phyloP scores from a whole-genome alignment of 2,888 invertebrate genomes.

The Antitype chi region DNA sequence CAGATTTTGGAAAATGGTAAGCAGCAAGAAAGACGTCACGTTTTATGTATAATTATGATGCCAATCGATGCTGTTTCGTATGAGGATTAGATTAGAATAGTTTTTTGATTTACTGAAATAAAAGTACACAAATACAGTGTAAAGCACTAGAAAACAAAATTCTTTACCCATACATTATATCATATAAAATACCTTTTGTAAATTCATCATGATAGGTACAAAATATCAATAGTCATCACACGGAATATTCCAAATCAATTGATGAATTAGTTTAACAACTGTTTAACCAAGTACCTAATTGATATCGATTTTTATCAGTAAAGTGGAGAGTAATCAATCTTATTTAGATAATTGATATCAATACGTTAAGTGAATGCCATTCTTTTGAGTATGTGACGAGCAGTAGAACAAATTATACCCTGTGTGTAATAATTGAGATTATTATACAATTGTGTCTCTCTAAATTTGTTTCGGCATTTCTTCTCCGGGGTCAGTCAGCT shows the following conservation, averaged over 20 bases:
- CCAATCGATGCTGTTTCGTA: not conserved
- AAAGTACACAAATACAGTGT: too few species aligned
- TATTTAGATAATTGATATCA: slow-evolving; percentile 31
- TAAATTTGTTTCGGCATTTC: too few species aligned
- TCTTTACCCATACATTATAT: too few species aligned
- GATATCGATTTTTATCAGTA: slow-evolving; percentile 29
- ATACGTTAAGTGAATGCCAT: slow-evolving; percentile 4
- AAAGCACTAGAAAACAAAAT: too few species aligned
- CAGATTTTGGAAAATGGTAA: too few species aligned
- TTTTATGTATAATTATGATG: not conserved
- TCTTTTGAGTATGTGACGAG: slow-evolving; percentile 1
- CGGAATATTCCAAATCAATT: slow-evolving; percentile 23
- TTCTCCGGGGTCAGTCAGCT: too few species aligned
- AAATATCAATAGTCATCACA: slow-evolving; percentile 2
- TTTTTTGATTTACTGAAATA: too few species aligned
- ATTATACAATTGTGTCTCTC: not conserved
- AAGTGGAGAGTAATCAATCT: slow-evolving; percentile 24
- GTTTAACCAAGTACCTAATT: slow-evolving; percentile 19
- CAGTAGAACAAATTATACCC: not conserved
- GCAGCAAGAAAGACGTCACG: too few species aligned
- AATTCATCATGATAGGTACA: slow-evolving; percentile 14
- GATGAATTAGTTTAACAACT: slow-evolving; percentile 25
- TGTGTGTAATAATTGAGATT: too few species aligned
- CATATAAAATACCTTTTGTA: not conserved
- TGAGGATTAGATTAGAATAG: not conserved